Base-by-base conservation (phyloP, 2,888 invertebrate genomes). In the Auanema freiburgensis region DNA sequence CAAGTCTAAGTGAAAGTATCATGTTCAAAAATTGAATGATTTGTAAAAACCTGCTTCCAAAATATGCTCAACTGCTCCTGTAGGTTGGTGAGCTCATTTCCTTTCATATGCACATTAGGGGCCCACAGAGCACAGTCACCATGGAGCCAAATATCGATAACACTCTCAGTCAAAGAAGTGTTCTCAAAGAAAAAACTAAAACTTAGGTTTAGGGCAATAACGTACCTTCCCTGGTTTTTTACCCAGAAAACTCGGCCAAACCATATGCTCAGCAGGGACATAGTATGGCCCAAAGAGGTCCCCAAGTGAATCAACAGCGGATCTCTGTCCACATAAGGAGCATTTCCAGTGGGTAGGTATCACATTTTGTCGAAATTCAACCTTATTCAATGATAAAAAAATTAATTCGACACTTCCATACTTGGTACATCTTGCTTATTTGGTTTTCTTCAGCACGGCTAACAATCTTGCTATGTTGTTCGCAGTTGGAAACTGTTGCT, bases 231-330 rank as follows among this genome's bases (percentile, higher is more conserved):
- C 59, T 1, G 73, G 70, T 65, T 67, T 69, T 52, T 71, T 71
- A 16, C 57, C 56, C 12, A 73, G 56, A 21, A 71, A 71, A 1
- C 57, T 56, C 8, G 73, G 73, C 73, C 73, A 73, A 23, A 60
- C 24, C 25, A 63, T 63, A 4, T 53, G 53, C 3, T 57, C 21
- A 51, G 46, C 57, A n/a, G 53, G 53, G 11, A 63, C 49, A 59
- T 71, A 71, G 58, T 73, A 73, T 5, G 73, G 73, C 40, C 73
- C 73, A 54, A 70, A 73, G 1, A 73, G 64, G 50, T 73, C 67
- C 6, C 67, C 67, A 23, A 61, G 44, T 10, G 41, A 21, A 40
- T 61, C 68, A 33, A 57, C 43, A 24, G 46, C 57, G n/a, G 52
- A 42, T 33, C 53, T n/a, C 12, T 52, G 41, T 33, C 66, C 67